These are phyloP conservation scores for Craterocephalus amniculus DNA, from an alignment of 2,797 vertebrate species.

Conservation along the genomic window DNA sequence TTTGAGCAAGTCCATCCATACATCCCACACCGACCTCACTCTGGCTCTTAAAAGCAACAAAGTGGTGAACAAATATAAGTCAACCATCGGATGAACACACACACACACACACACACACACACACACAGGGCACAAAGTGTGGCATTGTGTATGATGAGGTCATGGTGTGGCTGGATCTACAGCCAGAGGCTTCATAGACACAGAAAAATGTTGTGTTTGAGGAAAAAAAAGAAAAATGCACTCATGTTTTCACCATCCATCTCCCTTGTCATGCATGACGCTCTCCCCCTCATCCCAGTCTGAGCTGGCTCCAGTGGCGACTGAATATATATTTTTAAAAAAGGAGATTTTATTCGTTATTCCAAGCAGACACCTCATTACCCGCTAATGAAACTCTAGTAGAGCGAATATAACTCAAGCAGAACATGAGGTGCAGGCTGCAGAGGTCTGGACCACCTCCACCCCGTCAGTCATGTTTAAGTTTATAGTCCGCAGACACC, in stretches of 20 bases:
- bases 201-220: conserved; percentile 38
- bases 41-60: conserved; percentile 42
- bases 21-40: conserved; percentile 13
- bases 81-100: conserved; percentile 23
- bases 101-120: conserved; percentile 23
- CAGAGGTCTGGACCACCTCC: background rate
- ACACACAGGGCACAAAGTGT: conserved; percentile 61
- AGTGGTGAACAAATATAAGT: conserved; percentile 52
- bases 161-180: conserved; percentile 39
- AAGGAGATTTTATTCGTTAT: background rate
- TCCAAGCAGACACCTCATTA: background rate
- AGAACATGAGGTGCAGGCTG: background rate
- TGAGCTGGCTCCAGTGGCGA: background rate
- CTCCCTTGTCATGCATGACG: conserved; percentile 1
- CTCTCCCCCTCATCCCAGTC: background rate
- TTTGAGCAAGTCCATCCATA: background rate
- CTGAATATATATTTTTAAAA: background rate
- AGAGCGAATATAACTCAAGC: background rate
- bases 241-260: conserved; percentile 39
- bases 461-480: background rate
- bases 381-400: background rate
- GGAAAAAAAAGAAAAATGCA: conserved; percentile 39
- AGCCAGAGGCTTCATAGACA: conserved; percentile 28
- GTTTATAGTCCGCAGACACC: background rate
- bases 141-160: conserved; percentile 67